phyloP scores from a whole-genome alignment of 2,113 vertebrate genomes.

The Numenius arquata region DNA sequence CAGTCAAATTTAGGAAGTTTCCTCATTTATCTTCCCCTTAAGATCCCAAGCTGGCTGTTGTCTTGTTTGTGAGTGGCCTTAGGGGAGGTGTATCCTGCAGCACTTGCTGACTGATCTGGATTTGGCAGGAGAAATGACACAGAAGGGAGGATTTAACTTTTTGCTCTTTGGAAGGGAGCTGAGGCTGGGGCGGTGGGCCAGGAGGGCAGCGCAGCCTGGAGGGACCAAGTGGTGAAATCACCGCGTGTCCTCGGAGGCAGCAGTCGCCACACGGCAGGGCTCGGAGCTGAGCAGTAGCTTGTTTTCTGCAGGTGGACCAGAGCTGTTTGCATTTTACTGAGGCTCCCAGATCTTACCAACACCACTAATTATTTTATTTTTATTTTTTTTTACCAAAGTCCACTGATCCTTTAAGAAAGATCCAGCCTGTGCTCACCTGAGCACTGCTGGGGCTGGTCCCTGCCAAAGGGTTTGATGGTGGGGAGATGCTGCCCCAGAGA shows the following conservation, averaged over 20 bases:
- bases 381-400: neutral
- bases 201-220: neutral
- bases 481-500: neutral
- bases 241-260: neutral
- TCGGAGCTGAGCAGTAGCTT: neutral
- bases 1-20: neutral
- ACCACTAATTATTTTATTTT: neutral
- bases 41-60: neutral
- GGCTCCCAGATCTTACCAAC: neutral
- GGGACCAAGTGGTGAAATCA: neutral
- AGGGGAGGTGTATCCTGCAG: neutral
- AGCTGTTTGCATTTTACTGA: neutral
- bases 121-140: neutral
- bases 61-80: neutral
- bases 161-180: neutral
- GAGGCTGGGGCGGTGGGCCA: neutral
- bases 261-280: neutral
- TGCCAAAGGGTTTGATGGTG: neutral
- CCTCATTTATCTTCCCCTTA: neutral
- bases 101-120: slow-evolving; percentile 1
- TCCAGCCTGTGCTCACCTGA: neutral
- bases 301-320: neutral
- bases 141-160: neutral
- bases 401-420: neutral
- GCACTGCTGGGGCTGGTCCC: neutral